A percentile compares a stretch with the other conserved stretches of the same genome.
phyloP scores from a whole-genome alignment of 2,113 vertebrate species.

The Eublepharis macularius region DNA sequence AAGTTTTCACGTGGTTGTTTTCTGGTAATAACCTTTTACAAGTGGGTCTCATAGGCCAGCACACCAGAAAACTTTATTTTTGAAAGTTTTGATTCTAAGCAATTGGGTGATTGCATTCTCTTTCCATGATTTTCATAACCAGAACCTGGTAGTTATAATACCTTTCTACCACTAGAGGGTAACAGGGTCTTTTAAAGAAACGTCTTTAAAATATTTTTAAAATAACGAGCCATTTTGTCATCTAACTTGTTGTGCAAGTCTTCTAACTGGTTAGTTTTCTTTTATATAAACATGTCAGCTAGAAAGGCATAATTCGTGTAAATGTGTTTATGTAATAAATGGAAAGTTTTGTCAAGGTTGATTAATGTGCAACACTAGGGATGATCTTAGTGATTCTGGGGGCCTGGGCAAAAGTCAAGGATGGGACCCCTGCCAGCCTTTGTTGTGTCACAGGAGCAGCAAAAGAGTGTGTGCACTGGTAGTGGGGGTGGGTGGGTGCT shows the following conservation, averaged over 20 bases:
- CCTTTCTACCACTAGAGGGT: background rate
- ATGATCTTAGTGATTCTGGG: too few species aligned
- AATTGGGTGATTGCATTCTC: background rate
- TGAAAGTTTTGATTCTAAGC: background rate
- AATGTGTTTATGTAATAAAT: background rate
- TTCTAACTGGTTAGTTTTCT: background rate
- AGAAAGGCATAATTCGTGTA: background rate
- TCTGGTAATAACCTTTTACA: too few species aligned
- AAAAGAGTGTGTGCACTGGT: too few species aligned
- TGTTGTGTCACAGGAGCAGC: too few species aligned
- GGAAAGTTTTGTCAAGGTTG: too few species aligned
- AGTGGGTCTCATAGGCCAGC: too few species aligned
- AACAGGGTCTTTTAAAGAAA: constrained; percentile 5
- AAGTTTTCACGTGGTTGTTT: too few species aligned
- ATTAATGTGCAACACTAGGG: too few species aligned
- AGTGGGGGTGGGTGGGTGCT: too few species aligned
- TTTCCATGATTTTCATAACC: background rate
- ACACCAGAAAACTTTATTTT: too few species aligned
- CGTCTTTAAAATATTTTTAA: background rate
- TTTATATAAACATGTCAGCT: background rate
- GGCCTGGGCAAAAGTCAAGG: too few species aligned
- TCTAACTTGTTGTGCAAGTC: background rate
- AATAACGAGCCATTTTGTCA: background rate
- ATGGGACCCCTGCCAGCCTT: too few species aligned
- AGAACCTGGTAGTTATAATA: background rate